A percentile compares a stretch with the other conserved stretches of the same genome.
Evolutionary conservation across 2,113 vertebrate genomes (phyloP).

Genomic region (Desmodus rotundus): DNA sequence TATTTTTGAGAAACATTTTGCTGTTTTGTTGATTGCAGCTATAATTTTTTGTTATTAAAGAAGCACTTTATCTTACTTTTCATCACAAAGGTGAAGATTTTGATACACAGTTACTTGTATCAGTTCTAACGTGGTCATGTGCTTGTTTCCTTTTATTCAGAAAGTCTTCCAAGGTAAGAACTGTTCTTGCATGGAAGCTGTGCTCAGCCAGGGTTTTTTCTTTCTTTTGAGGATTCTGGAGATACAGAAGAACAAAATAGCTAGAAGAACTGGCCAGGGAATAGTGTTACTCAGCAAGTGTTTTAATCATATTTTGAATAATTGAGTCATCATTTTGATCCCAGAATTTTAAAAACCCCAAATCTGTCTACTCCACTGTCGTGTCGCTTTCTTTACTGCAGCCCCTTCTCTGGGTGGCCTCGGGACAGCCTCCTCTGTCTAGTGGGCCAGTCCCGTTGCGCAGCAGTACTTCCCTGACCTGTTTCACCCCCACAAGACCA

Average conservation of each 20-base stretch:
- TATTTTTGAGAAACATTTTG: not conserved
- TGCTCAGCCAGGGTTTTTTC: not conserved
- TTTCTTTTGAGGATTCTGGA: not conserved
- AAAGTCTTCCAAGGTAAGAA: not conserved
- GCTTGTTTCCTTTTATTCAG: not conserved
- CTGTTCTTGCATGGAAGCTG: not conserved
- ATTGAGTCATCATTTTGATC: not conserved
- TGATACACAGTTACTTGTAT: not conserved
- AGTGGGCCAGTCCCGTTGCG: not conserved
- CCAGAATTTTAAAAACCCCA: not conserved
- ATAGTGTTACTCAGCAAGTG: not conserved
- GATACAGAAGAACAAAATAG: not conserved
- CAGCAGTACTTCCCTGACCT: not conserved
- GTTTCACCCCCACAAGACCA: not conserved
- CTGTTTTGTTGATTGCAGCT: not conserved
- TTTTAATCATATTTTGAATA: slow-evolving; percentile 12
- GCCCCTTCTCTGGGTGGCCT: not conserved
- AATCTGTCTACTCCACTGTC: not conserved
- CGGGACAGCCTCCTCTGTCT: not conserved
- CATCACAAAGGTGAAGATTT: not conserved
- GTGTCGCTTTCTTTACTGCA: not conserved
- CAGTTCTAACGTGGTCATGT: not conserved
- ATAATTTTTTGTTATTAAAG: slow-evolving; percentile 14
- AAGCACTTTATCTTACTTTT: not conserved
- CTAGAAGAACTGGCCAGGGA: not conserved